A percentile compares a stretch with the other conserved stretches of the same genome.
phyloP scores from a whole-genome alignment of 1,140 invertebrate species.

The Apis mellifera region DNA sequence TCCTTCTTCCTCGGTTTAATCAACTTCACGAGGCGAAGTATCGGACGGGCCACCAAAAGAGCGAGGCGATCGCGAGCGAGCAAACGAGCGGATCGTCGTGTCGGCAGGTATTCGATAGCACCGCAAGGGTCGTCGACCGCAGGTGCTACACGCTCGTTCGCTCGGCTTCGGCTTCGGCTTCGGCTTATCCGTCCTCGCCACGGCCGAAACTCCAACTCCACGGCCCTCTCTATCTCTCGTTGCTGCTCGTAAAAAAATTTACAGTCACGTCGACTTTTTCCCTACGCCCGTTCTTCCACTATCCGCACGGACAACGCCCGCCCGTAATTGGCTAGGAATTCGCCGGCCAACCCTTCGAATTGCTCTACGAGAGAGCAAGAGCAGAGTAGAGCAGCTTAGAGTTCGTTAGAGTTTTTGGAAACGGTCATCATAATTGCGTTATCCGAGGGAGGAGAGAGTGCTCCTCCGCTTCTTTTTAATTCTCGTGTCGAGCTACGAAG shows the following conservation, averaged over 20 bases:
- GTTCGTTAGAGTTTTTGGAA: background rate
- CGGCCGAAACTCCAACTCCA: constrained; percentile 60
- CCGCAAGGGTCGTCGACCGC: constrained; percentile 79
- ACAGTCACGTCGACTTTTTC: constrained; percentile 37
- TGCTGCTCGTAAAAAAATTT: constrained; percentile 46
- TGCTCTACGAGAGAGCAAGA: constrained; percentile 38
- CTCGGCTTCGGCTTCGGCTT: constrained; percentile 48
- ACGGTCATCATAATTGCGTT: no score
- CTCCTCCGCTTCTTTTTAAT: background rate
- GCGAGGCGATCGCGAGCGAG: constrained; percentile 50
- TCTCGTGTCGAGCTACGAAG: no score
- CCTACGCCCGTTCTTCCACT: constrained; percentile 24
- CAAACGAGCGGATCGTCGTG: constrained; percentile 65
- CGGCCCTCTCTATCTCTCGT: constrained; percentile 60
- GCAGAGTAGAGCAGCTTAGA: background rate
- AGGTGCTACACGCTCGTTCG: constrained; percentile 73
- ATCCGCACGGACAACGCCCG: constrained; percentile 5
- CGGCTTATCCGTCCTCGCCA: constrained; percentile 58
- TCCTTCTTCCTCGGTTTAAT: background rate
- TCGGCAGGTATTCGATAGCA: constrained; percentile 77
- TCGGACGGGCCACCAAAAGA: constrained; percentile 57
- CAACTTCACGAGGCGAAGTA: background rate
- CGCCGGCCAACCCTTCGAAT: background rate
- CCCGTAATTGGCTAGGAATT: constrained; percentile 46
- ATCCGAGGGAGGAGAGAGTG: no score